Evolutionary conservation across 37 sponge, comb jelly and placozoan genomes (phyloP).

Genomic region (Aphrocallistes beatrix): DNA sequence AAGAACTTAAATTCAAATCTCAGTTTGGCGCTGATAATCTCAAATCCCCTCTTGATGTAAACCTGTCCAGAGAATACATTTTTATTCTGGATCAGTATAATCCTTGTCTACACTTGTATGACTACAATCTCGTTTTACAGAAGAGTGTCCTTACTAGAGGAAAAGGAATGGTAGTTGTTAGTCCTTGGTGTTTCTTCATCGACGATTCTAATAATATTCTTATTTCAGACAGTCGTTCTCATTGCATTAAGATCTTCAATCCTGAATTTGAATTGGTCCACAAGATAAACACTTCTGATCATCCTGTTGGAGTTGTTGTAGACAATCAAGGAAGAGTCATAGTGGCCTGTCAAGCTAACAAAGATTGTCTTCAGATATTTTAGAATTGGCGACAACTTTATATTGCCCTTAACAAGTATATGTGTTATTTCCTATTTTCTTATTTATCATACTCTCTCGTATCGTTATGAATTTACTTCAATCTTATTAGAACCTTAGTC

Average conservation of each 20-base stretch:
- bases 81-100: neutral
- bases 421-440: too few species aligned
- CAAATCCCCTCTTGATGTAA: neutral
- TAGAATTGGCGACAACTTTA: too few species aligned
- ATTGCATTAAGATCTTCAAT: neutral
- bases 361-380: neutral
- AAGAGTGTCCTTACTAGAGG: neutral
- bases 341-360: neutral
- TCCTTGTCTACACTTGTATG: neutral
- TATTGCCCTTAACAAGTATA: too few species aligned
- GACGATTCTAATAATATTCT: neutral
- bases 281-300: neutral
- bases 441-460: too few species aligned
- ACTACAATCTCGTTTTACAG: neutral
- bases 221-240: neutral
- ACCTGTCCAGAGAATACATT: neutral
- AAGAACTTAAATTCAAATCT: neutral
- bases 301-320: neutral
- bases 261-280: neutral
- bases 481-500: too few species aligned
- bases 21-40: neutral
- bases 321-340: neutral
- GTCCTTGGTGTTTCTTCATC: neutral
- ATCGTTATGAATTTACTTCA: too few species aligned
- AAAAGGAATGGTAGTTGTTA: neutral